Base-by-base conservation (phyloP, 2,797 vertebrate genomes). In the Brachymystax lenok region DNA sequence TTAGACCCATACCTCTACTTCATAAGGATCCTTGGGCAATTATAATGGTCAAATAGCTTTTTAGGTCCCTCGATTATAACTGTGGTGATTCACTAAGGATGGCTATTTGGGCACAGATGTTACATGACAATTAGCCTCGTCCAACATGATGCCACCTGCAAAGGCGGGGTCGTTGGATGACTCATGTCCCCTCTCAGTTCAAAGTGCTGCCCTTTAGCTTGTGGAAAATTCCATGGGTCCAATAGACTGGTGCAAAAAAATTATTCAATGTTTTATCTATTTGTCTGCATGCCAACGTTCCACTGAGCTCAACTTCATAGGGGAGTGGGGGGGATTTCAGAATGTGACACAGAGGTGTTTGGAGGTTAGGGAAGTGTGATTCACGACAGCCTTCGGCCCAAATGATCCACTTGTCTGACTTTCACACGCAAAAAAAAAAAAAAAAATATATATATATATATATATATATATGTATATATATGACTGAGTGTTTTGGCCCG, bases 331-430 rank as follows among this genome's bases (percentile, higher is more conserved):
- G 40, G 24, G 69, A 24, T 19, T 16, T 2, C 0, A 74, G 82
- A 88, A 88, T 90, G 77, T 91, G 77, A 74, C 85, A 69, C 76
- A 16, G 73, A 76, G 83, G 79, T 90, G 88, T 88, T 89, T 85
- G 73, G 61, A 77, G 61, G 74, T 78, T 40, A 33, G 52, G 28
- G 77, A 74, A 51, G 66, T 67, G 12, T 82, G 85, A 88, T 77
- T 91, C 82, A 86, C 70, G 56, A 77, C 79, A 82, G 74, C 81
- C 79, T 63, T 52, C 27, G 67, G 81, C 3, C 79, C 82, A 77
- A 74, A 46, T 17, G 7, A 79, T 73, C 30, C 8, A 35, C 54
- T 66, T 50, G 14, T 56, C 63, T 85, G 83, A 85, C 75, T 85
- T 17, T 33, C 68, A 79, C 77, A 88, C 68, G 27, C 52, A 73